Base-by-base conservation (phyloP, 1,140 invertebrate genomes). In the Drosophila triauraria region DNA sequence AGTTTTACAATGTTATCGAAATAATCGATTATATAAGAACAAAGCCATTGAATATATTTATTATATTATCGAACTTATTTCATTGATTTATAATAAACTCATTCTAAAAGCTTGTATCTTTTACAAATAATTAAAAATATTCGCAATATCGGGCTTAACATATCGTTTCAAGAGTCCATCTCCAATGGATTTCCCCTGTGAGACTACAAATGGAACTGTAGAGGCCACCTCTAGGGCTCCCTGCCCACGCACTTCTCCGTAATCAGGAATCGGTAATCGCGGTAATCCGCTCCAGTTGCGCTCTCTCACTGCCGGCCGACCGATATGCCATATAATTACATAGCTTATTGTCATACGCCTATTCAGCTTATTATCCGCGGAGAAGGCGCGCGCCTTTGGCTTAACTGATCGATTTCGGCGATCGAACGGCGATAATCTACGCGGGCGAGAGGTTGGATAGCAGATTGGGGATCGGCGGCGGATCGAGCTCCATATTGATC, bases 271-370 rank as follows among this genome's bases (percentile, higher is more conserved):
- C 20, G 32, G 53, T 54, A 54, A 54, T 54, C 53, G 32, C 23
- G 64, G 76, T 87, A 88, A 87, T 87, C 85, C 75, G 80, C 75
- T 78, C 75, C 75, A 82, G 63, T 78, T 87, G 57, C 72, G 75
- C 60, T 70, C 77, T 80, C 67, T 76, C 67, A 51, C 77, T 82
- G 62, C 60, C 71, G 46, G 12, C 32, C 53, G 50, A 48, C 43
- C 75, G 82, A 85, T 85, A 86, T 82, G 78, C 78, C 83, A 80
- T 88, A 90, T 90, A 90, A 90, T 90, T 90, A 90, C 86, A 90
- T 80, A 78, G 84, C 85, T 85, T 90, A 90, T 90, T 90, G 85
- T 90, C 85, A 82, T 90, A 90, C 85, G 85, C 85, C 85, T 90
- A 90, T 90, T 85, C 85, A 83, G 80, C 84, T 87, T 87, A 87